Base-by-base conservation (phyloP, 2,888 invertebrate species). In the Drosophila formosana region DNA sequence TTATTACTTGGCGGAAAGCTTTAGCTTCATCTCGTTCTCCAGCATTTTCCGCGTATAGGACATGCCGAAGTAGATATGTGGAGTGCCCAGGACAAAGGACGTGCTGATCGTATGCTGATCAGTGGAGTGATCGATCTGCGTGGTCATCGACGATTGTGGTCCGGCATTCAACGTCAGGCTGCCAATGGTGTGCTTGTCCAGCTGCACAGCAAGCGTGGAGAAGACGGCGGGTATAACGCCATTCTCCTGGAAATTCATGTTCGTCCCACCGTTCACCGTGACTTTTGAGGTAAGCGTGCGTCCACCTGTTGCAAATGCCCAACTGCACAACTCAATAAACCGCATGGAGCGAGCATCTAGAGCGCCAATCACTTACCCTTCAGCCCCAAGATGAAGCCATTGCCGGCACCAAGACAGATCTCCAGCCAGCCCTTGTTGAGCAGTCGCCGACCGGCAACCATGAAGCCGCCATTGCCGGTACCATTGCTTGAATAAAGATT, bases 371-470 rank as follows among this genome's bases (percentile, higher is more conserved):
- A 49, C 51, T 46, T 74, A 91, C 91, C 95, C 92, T 97, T 97
- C 3, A 97, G 92, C 0, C 96, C 96, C 49, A 97, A 82, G 0
- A 95, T 93, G 1, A 97, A 96, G 0, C 98, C 98, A 92, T 96
- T 97, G 1, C 98, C 98, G 56, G 96, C 97, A 1, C 96, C 96
- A 58, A 96, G 92, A 90, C 97, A 97, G 9, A 97, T 92, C 93
- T 98, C 98, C 4, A 96, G 94, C 97, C 98, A 98, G 11, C 97
- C 96, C 91, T 96, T 96, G 58, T 97, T 96, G 60, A 96, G 94
- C 11, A 97, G 93, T 83, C 97, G 94, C 67, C 97, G 94, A 83
- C 96, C 96, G 5, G 96, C 95, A 13, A 97, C 91, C 80, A 96
- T 95, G 53, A 98, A 94, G n/a, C 95, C 95, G 0, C 92, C 90